Conservation (phyloP, 2,888 invertebrate species). For the Drosophila robusta region DNA sequence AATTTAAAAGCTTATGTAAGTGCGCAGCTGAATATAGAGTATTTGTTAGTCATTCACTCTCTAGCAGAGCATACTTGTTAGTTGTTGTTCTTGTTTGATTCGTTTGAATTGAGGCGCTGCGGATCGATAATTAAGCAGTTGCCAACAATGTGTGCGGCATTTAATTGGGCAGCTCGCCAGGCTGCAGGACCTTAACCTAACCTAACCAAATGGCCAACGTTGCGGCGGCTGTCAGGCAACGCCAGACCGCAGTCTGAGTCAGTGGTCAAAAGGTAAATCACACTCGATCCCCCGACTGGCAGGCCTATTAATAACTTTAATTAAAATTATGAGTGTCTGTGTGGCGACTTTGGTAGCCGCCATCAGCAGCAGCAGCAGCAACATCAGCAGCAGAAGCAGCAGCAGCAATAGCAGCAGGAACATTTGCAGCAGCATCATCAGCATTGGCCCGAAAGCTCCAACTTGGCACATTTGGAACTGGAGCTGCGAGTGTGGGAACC, state of each 20-base stretch:
- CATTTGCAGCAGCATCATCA: neutral
- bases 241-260: neutral
- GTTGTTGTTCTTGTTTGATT: slow-evolving; percentile 11
- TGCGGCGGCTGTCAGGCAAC: neutral
- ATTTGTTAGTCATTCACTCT: neutral
- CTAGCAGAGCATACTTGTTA: neutral
- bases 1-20: too few species aligned
- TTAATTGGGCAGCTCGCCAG: slow-evolving; percentile 62
- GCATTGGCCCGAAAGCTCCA: slow-evolving; percentile 1
- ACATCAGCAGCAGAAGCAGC: slow-evolving; percentile 7
- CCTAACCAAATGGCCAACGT: slow-evolving; percentile 5
- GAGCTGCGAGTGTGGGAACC: slow-evolving; percentile 80
- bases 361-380: slow-evolving; percentile 10
- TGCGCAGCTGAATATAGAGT: neutral
- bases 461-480: slow-evolving; percentile 15
- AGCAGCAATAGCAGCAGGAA: neutral
- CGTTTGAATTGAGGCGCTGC: slow-evolving; percentile 42
- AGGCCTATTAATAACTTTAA: slow-evolving; percentile 83
- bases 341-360: slow-evolving; percentile 41
- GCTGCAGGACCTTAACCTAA: slow-evolving; percentile 53
- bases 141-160: slow-evolving; percentile 79
- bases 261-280: slow-evolving; percentile 16
- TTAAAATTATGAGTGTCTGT: slow-evolving; percentile 65
- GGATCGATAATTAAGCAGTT: slow-evolving; percentile 79
- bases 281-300: slow-evolving; percentile 39